Base-by-base conservation (phyloP, 2,797 vertebrate genomes). In the Tachyglossus aculeatus region DNA sequence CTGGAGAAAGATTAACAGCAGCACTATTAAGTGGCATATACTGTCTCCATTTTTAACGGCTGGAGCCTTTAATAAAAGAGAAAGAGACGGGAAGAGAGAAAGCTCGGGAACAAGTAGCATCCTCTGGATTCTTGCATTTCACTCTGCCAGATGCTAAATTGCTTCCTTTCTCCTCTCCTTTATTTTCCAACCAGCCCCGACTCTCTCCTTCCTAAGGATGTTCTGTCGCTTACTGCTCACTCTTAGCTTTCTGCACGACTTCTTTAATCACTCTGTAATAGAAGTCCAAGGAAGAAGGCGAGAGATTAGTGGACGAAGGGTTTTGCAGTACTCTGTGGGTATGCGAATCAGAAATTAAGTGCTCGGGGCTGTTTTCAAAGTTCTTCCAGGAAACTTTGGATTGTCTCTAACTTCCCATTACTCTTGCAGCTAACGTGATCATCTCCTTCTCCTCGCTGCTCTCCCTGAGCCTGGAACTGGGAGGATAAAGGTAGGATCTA, bases 1-100 rank as follows among this genome's bases (percentile, higher is more conserved):
- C 82, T 86, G 89, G 85, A 77, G 87, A 85, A 85, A 92, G 87
- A 92, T 84, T 91, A 90, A 90, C 91, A 91, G 86, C 87, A 56
- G 67, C 0, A 56, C 86, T 83, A 86, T 92, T 89, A 90, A 91
- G 74, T 77, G 82, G 78, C 72, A 65, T 38, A 52, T 81, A 73
- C 81, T 68, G 81, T 73, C 87, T 92, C 82, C 82, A 82, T 88
- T 88, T 91, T 90, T 82, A 88, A 88, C 88, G 85, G 62, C 67
- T 75, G 63, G 22, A 78, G 60, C 81, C 86, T 91, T 89, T 88
- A 86, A 88, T 88, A 87, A 86, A 83, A 82, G 66, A 32, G 51
- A 69, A 61, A 58, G 34, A 70, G 71, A 13, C 15, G 65, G 32
- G 71, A 61, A 70, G 52, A 77, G 62, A 48, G 64, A 82, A 62